Evolutionary conservation across 2,113 vertebrate species (phyloP).

Genomic region (Campylorhamphus procurvoides): DNA sequence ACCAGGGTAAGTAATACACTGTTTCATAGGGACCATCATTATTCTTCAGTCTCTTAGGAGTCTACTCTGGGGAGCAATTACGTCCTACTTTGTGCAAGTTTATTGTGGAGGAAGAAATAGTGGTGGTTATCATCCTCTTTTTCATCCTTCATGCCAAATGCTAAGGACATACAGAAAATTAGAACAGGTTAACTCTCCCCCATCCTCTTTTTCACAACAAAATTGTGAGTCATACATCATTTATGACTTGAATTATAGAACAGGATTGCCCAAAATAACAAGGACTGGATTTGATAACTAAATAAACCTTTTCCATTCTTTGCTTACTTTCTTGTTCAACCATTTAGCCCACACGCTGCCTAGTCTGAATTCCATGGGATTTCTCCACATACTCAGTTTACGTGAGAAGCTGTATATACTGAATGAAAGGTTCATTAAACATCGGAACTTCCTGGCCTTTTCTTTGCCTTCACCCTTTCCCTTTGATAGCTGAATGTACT

Average conservation of each 20-base stretch:
- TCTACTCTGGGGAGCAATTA: background rate
- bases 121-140: background rate
- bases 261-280: background rate
- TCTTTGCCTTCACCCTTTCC: slow-evolving; percentile 33
- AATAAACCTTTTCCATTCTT: background rate
- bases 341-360: background rate
- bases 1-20: background rate
- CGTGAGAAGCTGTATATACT: background rate
- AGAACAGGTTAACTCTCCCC: background rate
- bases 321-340: background rate
- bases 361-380: slow-evolving; percentile 9
- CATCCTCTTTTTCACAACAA: background rate
- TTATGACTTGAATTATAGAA: background rate
- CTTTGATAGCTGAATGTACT: slow-evolving; percentile 31
- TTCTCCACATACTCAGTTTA: background rate
- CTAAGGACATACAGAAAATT: background rate
- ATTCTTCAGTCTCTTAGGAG: background rate
- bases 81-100: background rate
- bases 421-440: slow-evolving; percentile 43
- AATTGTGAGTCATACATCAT: background rate
- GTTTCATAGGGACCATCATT: background rate
- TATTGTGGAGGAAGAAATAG: background rate
- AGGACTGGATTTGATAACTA: background rate
- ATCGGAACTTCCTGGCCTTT: slow-evolving; percentile 40
- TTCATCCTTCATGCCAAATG: background rate